phyloP scores from a whole-genome alignment of 2,888 invertebrate species.

The Barypeithes pellucidus region DNA sequence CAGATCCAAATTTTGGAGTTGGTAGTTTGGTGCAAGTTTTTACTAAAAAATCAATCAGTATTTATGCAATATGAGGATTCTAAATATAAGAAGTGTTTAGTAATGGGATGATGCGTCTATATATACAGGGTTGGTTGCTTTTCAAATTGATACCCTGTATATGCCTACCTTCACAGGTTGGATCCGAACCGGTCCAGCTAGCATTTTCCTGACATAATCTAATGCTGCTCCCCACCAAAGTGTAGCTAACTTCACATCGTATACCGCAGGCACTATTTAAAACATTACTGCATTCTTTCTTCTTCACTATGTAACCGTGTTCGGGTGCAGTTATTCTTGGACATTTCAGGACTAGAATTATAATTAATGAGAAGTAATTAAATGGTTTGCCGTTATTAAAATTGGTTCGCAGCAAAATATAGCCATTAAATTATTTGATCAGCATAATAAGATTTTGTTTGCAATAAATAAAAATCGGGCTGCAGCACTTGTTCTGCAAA shows the following conservation, averaged over 20 bases:
- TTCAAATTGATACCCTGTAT: neutral
- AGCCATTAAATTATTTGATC: too few relatives aligned
- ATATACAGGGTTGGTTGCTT: too few relatives aligned
- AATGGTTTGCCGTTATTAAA: too few relatives aligned
- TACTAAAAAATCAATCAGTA: constrained; percentile 68
- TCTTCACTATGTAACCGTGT: constrained; percentile 80
- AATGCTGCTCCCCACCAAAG: constrained; percentile 71
- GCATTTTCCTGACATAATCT: constrained; percentile 78
- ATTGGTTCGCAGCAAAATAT: too few relatives aligned
- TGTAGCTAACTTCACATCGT: constrained; percentile 78
- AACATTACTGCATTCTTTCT: constrained; percentile 76
- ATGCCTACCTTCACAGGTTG: constrained; percentile 75
- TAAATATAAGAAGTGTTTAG: too few relatives aligned
- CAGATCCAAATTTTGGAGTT: constrained; percentile 74
- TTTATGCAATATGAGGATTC: too few relatives aligned
- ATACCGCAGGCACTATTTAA: constrained; percentile 82
- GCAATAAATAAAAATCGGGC: too few relatives aligned
- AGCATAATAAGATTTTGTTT: too few relatives aligned
- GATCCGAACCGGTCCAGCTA: constrained; percentile 78
- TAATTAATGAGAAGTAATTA: too few relatives aligned
- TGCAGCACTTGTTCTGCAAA: too few relatives aligned
- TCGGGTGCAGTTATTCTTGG: constrained; percentile 75
- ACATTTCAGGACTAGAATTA: constrained; percentile 75
- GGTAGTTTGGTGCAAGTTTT: constrained; percentile 76
- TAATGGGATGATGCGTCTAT: too few relatives aligned